phyloP scores from a whole-genome alignment of 2,888 invertebrate species.

The Drosophila suboccidentalis region DNA sequence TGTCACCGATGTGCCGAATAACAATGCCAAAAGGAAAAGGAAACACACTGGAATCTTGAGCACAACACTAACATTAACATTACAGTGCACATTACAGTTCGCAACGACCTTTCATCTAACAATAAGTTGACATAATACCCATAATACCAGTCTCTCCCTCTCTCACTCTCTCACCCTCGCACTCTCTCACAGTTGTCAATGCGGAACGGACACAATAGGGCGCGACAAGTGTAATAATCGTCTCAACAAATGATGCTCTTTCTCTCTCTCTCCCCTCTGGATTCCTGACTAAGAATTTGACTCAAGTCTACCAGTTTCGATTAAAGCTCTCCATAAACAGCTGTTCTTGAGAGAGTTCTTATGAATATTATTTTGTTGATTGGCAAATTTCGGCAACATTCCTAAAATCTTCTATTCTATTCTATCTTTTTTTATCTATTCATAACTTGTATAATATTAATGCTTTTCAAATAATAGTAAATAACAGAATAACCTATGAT shows the following conservation, averaged over 20 bases:
- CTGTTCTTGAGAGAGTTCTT: neutral
- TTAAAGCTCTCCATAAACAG: neutral
- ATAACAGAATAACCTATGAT: too few species aligned
- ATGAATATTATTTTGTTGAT: neutral
- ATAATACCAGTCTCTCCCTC: constrained; percentile 12
- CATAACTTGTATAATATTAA: too few species aligned
- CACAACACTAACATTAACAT: constrained; percentile 16
- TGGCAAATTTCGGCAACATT: neutral
- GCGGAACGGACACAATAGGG: constrained; percentile 25
- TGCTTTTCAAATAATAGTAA: too few species aligned
- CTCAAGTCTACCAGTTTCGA: neutral
- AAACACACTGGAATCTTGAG: neutral
- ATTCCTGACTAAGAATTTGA: too few species aligned
- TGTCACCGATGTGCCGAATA: neutral
- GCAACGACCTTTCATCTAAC: constrained; percentile 19
- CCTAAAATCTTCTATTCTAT: too few species aligned
- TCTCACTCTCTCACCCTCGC: too few species aligned
- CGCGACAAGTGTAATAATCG: constrained; percentile 56
- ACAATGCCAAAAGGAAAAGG: neutral
- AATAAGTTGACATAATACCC: constrained; percentile 35
- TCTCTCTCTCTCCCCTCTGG: neutral
- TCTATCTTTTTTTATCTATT: too few species aligned
- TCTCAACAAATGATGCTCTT: constrained; percentile 7
- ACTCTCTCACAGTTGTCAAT: neutral
- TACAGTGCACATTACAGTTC: constrained; percentile 35